phyloP scores from a whole-genome alignment of 1,140 invertebrate genomes.

The Ostrea denselamellosa region DNA sequence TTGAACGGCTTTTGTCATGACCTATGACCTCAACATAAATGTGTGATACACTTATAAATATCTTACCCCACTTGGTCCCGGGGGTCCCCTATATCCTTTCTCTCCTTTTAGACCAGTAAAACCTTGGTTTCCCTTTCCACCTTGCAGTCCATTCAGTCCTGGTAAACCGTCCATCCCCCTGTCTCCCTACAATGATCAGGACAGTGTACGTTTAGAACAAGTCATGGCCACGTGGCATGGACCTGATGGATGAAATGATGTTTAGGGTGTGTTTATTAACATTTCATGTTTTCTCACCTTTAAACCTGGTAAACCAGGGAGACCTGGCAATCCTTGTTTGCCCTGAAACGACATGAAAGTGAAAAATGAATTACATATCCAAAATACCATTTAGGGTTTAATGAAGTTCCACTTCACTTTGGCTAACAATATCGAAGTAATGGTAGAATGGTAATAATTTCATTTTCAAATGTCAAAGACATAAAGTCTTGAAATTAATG shows the following conservation, averaged over 20 bases:
- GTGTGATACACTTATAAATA: too few relatives aligned
- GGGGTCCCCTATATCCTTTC: constrained; percentile 64
- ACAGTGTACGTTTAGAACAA: not conserved
- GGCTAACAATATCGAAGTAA: too few relatives aligned
- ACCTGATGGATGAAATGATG: not conserved
- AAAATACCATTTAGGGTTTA: too few relatives aligned
- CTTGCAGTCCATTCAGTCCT: constrained; percentile 68
- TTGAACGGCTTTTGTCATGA: too few relatives aligned
- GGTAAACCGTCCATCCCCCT: constrained; percentile 71
- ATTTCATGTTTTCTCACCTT: constrained; percentile 64
- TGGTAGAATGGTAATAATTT: too few relatives aligned
- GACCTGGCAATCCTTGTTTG: constrained; percentile 81
- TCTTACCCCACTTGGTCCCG: constrained; percentile 72
- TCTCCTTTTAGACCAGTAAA: constrained; percentile 64
- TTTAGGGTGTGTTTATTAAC: not conserved
- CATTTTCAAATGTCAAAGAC: too few relatives aligned
- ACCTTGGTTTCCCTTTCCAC: constrained; percentile 72
- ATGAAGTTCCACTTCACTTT: too few relatives aligned
- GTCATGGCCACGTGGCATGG: not conserved
- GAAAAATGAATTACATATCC: not conserved
- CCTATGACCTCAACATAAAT: too few relatives aligned
- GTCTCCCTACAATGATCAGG: constrained; percentile 65
- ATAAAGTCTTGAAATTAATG: too few relatives aligned
- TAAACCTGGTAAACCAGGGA: constrained; percentile 74
- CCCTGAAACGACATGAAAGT: constrained; percentile 62